A percentile compares a stretch with the other conserved stretches of the same genome.
These are phyloP conservation scores for Taenaris catops DNA, from an alignment of 2,888 invertebrate species.

Conservation along the genomic window DNA sequence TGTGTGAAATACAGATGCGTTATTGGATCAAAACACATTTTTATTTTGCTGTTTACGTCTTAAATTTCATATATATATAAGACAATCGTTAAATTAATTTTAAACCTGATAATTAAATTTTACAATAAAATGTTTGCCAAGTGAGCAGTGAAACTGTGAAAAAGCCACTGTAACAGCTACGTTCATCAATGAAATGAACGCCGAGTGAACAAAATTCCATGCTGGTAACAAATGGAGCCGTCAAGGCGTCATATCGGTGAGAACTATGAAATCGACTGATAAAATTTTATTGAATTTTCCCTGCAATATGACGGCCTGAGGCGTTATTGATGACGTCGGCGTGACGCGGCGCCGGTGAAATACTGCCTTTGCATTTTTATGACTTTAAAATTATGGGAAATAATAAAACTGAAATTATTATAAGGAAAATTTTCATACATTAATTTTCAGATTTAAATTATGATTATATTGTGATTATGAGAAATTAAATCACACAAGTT, in stretches of 20 bases:
- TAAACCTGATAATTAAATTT: too few relatives aligned
- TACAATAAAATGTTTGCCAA: too few relatives aligned
- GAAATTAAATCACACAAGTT: too few relatives aligned
- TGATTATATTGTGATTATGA: too few relatives aligned
- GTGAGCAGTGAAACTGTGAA: too few relatives aligned
- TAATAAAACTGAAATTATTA: constrained; percentile 6
- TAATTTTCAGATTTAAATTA: too few relatives aligned
- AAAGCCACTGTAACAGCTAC: too few relatives aligned
- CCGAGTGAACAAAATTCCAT: constrained; percentile 16
- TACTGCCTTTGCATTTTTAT: constrained; percentile 23
- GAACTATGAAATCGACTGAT: constrained; percentile 59
- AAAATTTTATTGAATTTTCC: constrained; percentile 72
- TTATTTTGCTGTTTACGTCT: too few relatives aligned
- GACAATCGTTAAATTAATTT: too few relatives aligned
- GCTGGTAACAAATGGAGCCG: constrained; percentile 34
- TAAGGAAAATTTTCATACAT: not conserved
- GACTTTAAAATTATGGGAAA: constrained; percentile 8
- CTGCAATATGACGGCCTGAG: constrained; percentile 55
- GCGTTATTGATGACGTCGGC: constrained; percentile 60
- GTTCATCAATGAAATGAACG: constrained; percentile 1
- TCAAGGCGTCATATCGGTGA: constrained; percentile 34
- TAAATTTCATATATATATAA: too few relatives aligned
- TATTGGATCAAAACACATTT: too few relatives aligned
- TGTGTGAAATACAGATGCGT: too few relatives aligned
- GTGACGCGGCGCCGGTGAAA: constrained; percentile 43